phyloP scores from a whole-genome alignment of 2,888 invertebrate species.

The Diarsia brunnea region DNA sequence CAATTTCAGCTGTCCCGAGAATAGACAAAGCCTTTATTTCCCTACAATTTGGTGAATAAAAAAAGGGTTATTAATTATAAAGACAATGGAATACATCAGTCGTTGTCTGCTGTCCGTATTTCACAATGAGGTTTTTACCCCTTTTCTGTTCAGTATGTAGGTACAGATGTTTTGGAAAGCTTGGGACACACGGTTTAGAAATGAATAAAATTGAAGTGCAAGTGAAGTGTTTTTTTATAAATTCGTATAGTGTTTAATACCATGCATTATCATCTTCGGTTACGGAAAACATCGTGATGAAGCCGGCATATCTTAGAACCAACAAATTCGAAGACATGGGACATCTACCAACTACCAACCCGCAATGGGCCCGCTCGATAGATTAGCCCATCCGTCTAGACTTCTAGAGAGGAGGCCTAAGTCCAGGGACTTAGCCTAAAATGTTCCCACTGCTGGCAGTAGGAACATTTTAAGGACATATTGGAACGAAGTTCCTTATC shows the following conservation, averaged over 20 bases:
- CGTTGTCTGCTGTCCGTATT: constrained; percentile 61
- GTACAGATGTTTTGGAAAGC: constrained; percentile 54
- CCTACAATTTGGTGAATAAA: constrained; percentile 57
- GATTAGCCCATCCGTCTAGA: too few species aligned
- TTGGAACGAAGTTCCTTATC: too few species aligned
- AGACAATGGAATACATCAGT: constrained; percentile 72
- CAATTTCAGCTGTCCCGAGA: constrained; percentile 9
- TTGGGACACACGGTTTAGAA: constrained; percentile 4
- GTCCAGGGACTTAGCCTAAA: too few species aligned
- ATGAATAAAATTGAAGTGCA: not conserved
- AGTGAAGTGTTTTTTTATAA: not conserved
- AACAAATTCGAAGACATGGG: too few species aligned
- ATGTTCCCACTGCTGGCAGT: too few species aligned
- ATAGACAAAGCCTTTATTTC: constrained; percentile 53
- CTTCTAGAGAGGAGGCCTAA: too few species aligned
- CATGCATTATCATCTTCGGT: not conserved
- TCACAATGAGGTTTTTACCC: constrained; percentile 59
- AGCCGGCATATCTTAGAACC: too few species aligned
- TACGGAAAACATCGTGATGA: too few species aligned
- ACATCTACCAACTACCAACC: too few species aligned
- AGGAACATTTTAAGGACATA: too few species aligned
- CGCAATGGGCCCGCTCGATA: too few species aligned
- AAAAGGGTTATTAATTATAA: constrained; percentile 71
- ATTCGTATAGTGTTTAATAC: not conserved
- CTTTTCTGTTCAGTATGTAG: constrained; percentile 44